phyloP scores from a whole-genome alignment of 64 coral and sea anemone species.

The Platygyra sinensis region DNA sequence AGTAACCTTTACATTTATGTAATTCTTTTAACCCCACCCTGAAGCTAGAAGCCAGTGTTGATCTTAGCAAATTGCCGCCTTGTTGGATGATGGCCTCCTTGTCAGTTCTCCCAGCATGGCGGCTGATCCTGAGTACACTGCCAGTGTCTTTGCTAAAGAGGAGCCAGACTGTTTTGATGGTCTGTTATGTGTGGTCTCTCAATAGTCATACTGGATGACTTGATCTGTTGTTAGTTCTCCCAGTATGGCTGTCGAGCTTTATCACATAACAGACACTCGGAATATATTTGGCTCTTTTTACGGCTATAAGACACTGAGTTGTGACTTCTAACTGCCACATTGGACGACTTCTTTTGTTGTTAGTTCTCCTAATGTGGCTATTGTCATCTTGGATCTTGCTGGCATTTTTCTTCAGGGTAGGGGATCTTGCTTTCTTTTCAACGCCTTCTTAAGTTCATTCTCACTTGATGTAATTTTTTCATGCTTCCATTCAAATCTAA shows the following conservation, averaged over 20 bases:
- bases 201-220: background rate
- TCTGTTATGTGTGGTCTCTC: constrained; percentile 18
- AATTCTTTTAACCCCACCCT: background rate
- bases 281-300: background rate
- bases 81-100: background rate
- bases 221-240: background rate
- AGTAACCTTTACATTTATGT: background rate
- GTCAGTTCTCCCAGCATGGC: constrained; percentile 13
- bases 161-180: background rate
- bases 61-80: background rate
- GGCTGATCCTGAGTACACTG: background rate
- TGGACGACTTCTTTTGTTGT: no score
- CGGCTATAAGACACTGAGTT: background rate
- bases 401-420: background rate
- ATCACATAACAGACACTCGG: background rate
- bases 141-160: no score
- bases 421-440: background rate
- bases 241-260: background rate
- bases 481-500: no score
- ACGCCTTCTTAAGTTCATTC: no score
- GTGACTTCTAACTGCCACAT: background rate
- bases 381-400: background rate
- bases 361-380: no score
- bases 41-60: background rate
- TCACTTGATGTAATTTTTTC: no score